Evolutionary conservation across 2,888 invertebrate species (phyloP).

Genomic region (Athalia cordata): DNA sequence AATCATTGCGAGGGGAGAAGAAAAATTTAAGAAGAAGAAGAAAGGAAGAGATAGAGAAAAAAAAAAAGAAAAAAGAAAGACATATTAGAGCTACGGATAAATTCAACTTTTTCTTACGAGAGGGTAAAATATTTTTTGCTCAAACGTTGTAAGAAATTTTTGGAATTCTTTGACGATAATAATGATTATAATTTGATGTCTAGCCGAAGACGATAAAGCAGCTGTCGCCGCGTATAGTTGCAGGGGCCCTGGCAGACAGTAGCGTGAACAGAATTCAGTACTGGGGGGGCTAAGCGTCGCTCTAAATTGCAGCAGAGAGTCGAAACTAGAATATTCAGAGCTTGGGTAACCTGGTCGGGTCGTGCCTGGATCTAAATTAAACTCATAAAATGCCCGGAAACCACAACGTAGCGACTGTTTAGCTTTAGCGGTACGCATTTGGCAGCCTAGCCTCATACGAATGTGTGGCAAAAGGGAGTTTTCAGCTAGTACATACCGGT

Average conservation of each 20-base stretch:
- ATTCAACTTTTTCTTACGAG: no score
- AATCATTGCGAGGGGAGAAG: neutral
- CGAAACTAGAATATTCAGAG: constrained; percentile 61
- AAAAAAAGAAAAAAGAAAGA: no score
- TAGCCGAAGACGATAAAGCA: neutral
- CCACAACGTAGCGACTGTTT: constrained; percentile 56
- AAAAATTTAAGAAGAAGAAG: no score
- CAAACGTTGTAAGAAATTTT: no score
- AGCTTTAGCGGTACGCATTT: constrained; percentile 51
- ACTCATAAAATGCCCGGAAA: constrained; percentile 66
- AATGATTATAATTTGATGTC: neutral
- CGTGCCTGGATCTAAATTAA: constrained; percentile 65
- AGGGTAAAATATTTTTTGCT: no score
- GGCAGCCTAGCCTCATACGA: constrained; percentile 49
- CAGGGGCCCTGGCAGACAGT: constrained; percentile 3
- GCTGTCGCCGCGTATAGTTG: constrained; percentile 1
- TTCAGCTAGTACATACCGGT: neutral
- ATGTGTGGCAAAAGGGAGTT: constrained; percentile 26
- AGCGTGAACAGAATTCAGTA: constrained; percentile 26
- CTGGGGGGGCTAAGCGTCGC: constrained; percentile 52
- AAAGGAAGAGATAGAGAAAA: no score
- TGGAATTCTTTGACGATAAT: no score
- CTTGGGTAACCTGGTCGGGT: constrained; percentile 45
- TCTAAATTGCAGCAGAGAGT: constrained; percentile 60
- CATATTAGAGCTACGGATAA: no score